These are phyloP conservation scores for Bufo bufo DNA, from an alignment of 2,113 vertebrate species.

Conservation along the genomic window DNA sequence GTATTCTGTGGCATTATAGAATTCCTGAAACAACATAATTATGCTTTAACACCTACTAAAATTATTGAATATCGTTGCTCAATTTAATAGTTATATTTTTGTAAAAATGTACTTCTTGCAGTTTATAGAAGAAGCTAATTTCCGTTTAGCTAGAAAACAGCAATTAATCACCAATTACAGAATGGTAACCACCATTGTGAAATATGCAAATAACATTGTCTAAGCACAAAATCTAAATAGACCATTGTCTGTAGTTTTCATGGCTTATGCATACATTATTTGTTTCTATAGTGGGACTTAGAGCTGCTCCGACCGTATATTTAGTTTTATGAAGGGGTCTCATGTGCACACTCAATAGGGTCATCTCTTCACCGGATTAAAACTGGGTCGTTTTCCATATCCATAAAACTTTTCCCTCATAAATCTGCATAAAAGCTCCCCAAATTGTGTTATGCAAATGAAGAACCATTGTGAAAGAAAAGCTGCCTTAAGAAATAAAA, in stretches of 20 bases:
- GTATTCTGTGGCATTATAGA: neutral
- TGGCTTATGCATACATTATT: conserved; percentile 35
- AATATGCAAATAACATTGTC: conserved; percentile 44
- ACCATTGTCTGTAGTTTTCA: conserved; percentile 44
- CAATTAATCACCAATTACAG: conserved; percentile 47
- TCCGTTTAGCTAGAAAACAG: conserved; percentile 19
- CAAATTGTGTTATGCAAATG: conserved; percentile 47
- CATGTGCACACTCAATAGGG: conserved; percentile 47
- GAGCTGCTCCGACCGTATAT: conserved; percentile 17
- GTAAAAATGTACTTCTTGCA: neutral
- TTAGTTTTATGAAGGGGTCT: conserved; percentile 50
- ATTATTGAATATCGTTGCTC: neutral
- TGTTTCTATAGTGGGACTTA: conserved; percentile 11
- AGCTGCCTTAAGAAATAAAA: conserved; percentile 43
- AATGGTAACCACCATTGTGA: conserved; percentile 21
- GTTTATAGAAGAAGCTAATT: conserved; percentile 3
- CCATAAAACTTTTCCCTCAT: conserved; percentile 53
- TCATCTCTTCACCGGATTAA: conserved; percentile 36
- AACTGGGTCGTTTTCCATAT: conserved; percentile 40
- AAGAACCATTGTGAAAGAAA: conserved; percentile 48
- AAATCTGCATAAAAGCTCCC: conserved; percentile 45
- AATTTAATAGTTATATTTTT: neutral
- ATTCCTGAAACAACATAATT: neutral
- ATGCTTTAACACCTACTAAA: neutral
- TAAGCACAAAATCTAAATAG: conserved; percentile 31